These are phyloP conservation scores for Notocelia uddmanniana DNA, from an alignment of 2,888 invertebrate species.

Conservation along the genomic window DNA sequence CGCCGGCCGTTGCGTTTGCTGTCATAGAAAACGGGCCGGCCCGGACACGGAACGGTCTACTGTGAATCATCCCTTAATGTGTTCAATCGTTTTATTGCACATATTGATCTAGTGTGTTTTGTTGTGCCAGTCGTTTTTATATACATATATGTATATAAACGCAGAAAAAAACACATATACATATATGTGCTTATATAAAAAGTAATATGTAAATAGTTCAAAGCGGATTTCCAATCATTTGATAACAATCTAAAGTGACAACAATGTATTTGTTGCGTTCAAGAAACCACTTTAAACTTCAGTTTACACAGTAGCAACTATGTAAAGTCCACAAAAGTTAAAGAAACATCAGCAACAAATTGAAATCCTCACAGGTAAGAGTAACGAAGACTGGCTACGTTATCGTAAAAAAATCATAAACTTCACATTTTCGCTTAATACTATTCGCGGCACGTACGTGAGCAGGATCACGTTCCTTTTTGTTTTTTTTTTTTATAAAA, in stretches of 20 bases:
- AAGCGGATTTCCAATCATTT: no score
- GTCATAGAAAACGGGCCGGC: no score
- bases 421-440: conserved; percentile 57
- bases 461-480: conserved; percentile 67
- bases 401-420: conserved; percentile 69
- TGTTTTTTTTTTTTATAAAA: conserved; percentile 70
- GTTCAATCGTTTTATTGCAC: no score
- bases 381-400: conserved; percentile 41
- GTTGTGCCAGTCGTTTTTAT: no score
- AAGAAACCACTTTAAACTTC: not conserved
- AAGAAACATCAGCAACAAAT: conserved; percentile 49
- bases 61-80: no score
- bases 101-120: no score
- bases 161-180: no score
- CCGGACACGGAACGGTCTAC: no score
- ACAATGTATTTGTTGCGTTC: not conserved
- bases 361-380: conserved; percentile 51
- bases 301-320: conserved; percentile 1
- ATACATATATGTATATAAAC: no score
- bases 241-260: not conserved
- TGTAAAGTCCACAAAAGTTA: conserved; percentile 22
- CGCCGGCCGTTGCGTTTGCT: no score
- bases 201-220: no score
- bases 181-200: no score
- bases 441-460: conserved; percentile 68